A percentile compares a stretch with the other conserved stretches of the same genome.
Conservation (phyloP, 35 echinoderm and acorn worm genomes). For the Diadema setosum region DNA sequence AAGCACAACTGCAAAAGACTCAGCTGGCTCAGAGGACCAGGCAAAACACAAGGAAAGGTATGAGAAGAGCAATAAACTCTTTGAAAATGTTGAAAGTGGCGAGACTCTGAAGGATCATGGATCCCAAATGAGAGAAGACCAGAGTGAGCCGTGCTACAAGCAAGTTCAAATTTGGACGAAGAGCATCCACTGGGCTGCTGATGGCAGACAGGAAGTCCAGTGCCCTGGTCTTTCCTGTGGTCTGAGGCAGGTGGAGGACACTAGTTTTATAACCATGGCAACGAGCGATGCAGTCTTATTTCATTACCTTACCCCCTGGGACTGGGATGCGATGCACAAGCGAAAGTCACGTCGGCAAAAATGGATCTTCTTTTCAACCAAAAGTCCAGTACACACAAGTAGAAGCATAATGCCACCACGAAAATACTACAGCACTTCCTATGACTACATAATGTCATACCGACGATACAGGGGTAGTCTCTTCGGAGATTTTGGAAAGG, state of each 20-base stretch:
- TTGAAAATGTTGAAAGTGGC: no score
- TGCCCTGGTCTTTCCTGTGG: not conserved
- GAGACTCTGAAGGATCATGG: no score
- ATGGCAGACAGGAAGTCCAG: not conserved
- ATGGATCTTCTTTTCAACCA: not conserved
- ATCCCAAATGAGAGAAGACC: no score
- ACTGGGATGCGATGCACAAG: not conserved
- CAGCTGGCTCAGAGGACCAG: no score
- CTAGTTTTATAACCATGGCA: not conserved
- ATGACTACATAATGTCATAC: constrained; percentile 13
- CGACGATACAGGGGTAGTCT: not conserved
- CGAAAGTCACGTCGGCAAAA: not conserved
- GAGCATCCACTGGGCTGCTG: not conserved
- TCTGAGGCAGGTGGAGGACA: not conserved
- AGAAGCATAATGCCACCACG: not conserved
- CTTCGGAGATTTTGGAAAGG: not conserved
- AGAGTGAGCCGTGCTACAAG: not conserved
- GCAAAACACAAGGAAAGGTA: no score
- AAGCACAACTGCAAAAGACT: no score
- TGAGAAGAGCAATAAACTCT: no score
- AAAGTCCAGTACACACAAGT: not conserved
- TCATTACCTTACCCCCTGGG: not conserved
- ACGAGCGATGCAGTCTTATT: not conserved
- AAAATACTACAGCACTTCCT: not conserved
- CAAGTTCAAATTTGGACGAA: not conserved